Base-by-base conservation (phyloP, 2,888 invertebrate species). In the Melanchra persicariae region DNA sequence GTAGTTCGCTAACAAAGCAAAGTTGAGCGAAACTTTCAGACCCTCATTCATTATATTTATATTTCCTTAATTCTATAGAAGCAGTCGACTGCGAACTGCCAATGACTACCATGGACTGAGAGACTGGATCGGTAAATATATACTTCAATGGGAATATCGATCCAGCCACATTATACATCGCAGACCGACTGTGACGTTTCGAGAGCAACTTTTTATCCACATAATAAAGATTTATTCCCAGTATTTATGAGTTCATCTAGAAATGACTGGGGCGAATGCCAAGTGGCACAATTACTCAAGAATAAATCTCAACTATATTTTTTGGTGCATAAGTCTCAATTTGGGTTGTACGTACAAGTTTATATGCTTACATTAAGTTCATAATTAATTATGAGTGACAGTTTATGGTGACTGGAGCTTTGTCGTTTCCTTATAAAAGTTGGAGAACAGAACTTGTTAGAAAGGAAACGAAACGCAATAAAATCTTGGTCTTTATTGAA, bases 371-470 rank as follows among this genome's bases (percentile, higher is more conserved):
- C 76, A 82, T 85, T 83, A 80, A 74, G 72, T 80, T 82, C 87
- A 81, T 86, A 88, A 89, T 90, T 88, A 88, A 90, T 76, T 83
- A 85, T 85, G 87, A 89, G 85, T 88, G 90, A 89, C 89, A 90
- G 83, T 89, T 79, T 87, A 89, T 88, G 87, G 79, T 84, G 84
- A 80, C 80, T 81, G 81, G 78, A 84, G 84, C 77, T 86, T 85
- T 82, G 87, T 85, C 80, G 84, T 86, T 88, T 88, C 87, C 87
- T 87, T 84, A 88, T 87, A 88, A 83, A 85, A 83, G 75, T 80
- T 71, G 47, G 54, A 70, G 76, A 70, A 82, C 45, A 68, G 54
- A 77, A 75, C 67, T 74, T 72, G 78, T 85, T 70, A 59, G 45
- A 66, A 65, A 77, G 86, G 81, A 85, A 84, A 71, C 64, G 72